Evolutionary conservation across 2,888 invertebrate species (phyloP).

Genomic region (Drosophila mimica): DNA sequence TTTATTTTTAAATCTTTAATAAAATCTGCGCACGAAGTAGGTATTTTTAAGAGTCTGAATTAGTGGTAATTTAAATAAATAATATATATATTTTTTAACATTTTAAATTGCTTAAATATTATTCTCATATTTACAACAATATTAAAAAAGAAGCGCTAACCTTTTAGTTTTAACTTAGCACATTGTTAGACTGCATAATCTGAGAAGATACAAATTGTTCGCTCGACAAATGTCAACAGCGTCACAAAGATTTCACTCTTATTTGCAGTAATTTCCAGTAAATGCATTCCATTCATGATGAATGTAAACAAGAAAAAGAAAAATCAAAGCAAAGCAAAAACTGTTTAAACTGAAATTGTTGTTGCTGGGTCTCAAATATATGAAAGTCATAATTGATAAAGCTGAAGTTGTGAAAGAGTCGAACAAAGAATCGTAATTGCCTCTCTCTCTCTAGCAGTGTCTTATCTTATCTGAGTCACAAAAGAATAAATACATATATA

Average conservation of each 20-base stretch:
- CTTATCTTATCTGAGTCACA: constrained; percentile 75
- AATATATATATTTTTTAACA: too few relatives aligned
- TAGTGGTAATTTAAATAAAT: neutral
- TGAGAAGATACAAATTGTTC: neutral
- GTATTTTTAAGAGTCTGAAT: neutral
- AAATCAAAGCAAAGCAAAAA: constrained; percentile 38
- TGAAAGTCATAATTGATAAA: constrained; percentile 61
- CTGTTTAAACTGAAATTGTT: constrained; percentile 6
- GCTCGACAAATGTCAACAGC: neutral
- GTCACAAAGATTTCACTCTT: neutral
- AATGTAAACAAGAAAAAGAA: constrained; percentile 24
- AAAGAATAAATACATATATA: constrained; percentile 17
- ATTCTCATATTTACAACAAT: neutral
- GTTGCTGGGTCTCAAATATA: constrained; percentile 1
- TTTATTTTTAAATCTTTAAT: neutral
- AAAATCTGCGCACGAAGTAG: neutral
- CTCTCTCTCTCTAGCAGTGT: constrained; percentile 11
- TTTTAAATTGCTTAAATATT: neutral
- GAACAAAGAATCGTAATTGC: constrained; percentile 15
- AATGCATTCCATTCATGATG: constrained; percentile 42
- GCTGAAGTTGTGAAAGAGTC: constrained; percentile 47
- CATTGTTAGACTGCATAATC: neutral
- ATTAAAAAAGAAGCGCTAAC: neutral
- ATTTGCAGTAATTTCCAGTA: neutral
- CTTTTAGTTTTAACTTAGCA: neutral